These are phyloP conservation scores for fruit fly (Drosophila melanogaster) DNA, from an alignment of 1,140 invertebrate genomes.

Conservation along the genomic window DNA sequence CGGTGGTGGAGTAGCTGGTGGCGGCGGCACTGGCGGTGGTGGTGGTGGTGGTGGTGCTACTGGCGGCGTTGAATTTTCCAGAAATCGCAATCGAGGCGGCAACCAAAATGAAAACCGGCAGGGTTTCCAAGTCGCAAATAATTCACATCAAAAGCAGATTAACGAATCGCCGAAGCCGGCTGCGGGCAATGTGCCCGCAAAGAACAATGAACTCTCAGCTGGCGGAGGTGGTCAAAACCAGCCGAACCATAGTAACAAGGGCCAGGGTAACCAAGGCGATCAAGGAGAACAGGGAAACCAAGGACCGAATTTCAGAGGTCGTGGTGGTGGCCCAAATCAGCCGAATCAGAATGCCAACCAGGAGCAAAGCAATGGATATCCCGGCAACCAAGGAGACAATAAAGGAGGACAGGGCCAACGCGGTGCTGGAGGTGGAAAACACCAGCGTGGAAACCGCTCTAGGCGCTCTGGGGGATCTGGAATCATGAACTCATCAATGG, in stretches of 20 bases:
- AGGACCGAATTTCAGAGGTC: constrained; percentile 16
- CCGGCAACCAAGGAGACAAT: constrained; percentile 3
- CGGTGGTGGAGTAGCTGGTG: constrained; percentile 30
- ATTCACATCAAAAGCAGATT: constrained; percentile 50
- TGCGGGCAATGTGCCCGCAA: constrained; percentile 40
- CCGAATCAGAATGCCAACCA: constrained; percentile 12
- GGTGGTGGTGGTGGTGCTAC: not conserved
- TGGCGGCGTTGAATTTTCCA: constrained; percentile 42
- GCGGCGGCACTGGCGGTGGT: constrained; percentile 11
- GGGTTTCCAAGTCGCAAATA: constrained; percentile 63
- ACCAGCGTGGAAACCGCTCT: constrained; percentile 45
- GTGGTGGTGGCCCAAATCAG: not conserved
- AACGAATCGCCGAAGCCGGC: constrained; percentile 56
- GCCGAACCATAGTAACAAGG: constrained; percentile 7
- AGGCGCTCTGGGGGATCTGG: constrained; percentile 16
- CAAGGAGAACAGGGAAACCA: constrained; percentile 7
- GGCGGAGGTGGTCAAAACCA: constrained; percentile 17
- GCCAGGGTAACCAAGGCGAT: not conserved
- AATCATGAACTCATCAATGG: constrained; percentile 23
- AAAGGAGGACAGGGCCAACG: constrained; percentile 31
- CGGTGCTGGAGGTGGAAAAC: constrained; percentile 12
- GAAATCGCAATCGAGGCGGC: constrained; percentile 62
- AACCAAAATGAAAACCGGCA: constrained; percentile 72
- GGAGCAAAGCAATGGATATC: no score
- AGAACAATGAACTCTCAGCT: constrained; percentile 38